Evolutionary conservation across 2,113 vertebrate genomes (phyloP), one percentile per base, ranked within the genome.

Genomic region (Rhabdomys dilectus): DNA sequence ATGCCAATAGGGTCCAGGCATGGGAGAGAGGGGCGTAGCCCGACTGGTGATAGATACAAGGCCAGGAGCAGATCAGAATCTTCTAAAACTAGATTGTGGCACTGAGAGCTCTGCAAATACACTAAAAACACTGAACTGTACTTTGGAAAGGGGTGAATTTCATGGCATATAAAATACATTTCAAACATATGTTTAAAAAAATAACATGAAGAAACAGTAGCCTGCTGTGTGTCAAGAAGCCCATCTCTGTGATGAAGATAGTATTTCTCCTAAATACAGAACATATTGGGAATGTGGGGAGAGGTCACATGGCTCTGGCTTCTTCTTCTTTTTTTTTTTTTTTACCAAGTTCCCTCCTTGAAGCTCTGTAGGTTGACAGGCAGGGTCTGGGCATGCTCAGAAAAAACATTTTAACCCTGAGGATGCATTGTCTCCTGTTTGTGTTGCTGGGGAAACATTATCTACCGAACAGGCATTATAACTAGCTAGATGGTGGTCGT

Each of bases 351-450:
- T 73, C 45, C 90, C 85, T 78, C 90, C 75, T 68, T 64, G 62
- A 81, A 92, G 62, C 42, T 24, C 36, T 6, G 45, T 42, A 42
- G 34, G 29, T 24, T 48, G 31, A 82, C 51, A n/a, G 53, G n/a
- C 82, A 5, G 9, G 5, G 15, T 42, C 81, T 16, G 5, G 6
- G 62, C 34, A 42, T 62, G 60, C 70, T 92, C 78, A 72, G 70
- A 94, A 48, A 89, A 91, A 91, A 15, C 70, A 64, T 42, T 94
- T 68, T 58, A 75, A 64, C 82, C 39, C 13, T 3, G 76, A 78
- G 81, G 91, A 73, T 5, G 12, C 19, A 51, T 87, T 7, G 29
- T 31, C 73, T 78, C 72, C 51, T 75, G 86, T 24, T 64, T 89
- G 94, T 77, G 56, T 51, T 7, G 73, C 48, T 78, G 66, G 91